Base-by-base conservation (phyloP, 2,797 vertebrate genomes). In the Denticeps clupeoides region DNA sequence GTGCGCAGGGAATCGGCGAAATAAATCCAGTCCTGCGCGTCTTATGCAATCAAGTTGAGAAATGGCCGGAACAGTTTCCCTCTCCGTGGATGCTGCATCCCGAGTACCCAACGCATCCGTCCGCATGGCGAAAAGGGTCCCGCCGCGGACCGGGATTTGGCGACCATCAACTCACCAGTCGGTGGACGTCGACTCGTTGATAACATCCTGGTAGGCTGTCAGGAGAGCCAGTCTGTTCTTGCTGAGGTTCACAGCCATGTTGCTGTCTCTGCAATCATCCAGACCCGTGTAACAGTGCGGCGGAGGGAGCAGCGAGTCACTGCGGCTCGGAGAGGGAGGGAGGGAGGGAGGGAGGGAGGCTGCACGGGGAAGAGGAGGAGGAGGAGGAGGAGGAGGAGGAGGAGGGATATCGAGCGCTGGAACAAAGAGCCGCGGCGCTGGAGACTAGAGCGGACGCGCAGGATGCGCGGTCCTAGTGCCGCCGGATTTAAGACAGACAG, bases 181-280 rank as follows among this genome's bases (percentile, higher is more conserved):
- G 57, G 85, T 86, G 71, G 86, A 68, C 58, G 83, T 86, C 55
- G 84, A 80, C 63, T 94, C 91, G 69, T 85, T 83, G 47, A 94
- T 93, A 77, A 96, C 92, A 77, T 91, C 90, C 83, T 93, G 89
- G 72, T 96, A 96, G 45, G 89, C 87, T 67, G 90, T 90, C 69
- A 95, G 87, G 78, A 95, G 88, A 65, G 81, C 80, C 85, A 91
- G 87, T 79, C 92, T 82, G 83, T 96, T 89, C 69, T 84, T 86
- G 58, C 83, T 82, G 80, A 96, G 91, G 80, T 90, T 92, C 74
- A 93, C 88, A 64, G 84, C 80, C 84, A 86, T 86, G 70, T 66
- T 58, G 62, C 63, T 41, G 72, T 70, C 71, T 55, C 67, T 68
- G 74, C 72, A 59, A 66, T 67, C 74, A 81, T 80, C 78, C 78